These are phyloP conservation scores for Drosophila macrospina DNA, from an alignment of 2,888 invertebrate genomes.

Conservation along the genomic window DNA sequence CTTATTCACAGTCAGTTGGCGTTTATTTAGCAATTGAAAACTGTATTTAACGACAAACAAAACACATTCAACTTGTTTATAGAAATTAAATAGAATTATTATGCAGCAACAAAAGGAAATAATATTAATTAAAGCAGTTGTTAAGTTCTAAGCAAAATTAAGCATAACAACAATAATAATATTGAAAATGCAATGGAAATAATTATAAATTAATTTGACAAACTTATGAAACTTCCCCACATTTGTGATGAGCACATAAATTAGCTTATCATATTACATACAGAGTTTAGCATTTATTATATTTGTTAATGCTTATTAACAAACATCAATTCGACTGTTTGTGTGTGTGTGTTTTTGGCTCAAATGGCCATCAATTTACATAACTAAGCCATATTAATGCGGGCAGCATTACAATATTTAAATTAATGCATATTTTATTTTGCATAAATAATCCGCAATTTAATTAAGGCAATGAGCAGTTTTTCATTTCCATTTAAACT, in stretches of 20 bases:
- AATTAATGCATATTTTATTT: constrained; percentile 63
- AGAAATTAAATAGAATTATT: neutral
- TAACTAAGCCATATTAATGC: constrained; percentile 67
- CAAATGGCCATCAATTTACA: constrained; percentile 56
- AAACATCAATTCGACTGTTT: too few species aligned
- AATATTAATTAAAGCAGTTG: neutral
- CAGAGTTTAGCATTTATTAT: constrained; percentile 2
- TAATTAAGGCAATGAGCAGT: constrained; percentile 69
- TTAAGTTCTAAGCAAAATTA: too few species aligned
- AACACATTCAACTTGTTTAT: neutral
- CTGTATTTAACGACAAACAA: constrained; percentile 1
- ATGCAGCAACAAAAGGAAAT: too few species aligned
- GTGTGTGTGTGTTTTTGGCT: too few species aligned
- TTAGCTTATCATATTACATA: neutral
- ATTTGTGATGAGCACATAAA: too few species aligned
- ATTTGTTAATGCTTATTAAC: constrained; percentile 11
- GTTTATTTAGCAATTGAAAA: constrained; percentile 3
- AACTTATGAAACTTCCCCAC: too few species aligned
- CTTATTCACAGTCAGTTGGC: constrained; percentile 36
- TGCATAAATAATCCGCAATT: constrained; percentile 76
- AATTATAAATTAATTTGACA: too few species aligned
- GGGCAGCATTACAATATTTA: constrained; percentile 69
- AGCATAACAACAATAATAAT: too few species aligned
- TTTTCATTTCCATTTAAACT: constrained; percentile 56
- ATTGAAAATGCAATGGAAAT: too few species aligned